Conservation (phyloP, 2,888 invertebrate species). For the Geotrupes spiniger region DNA sequence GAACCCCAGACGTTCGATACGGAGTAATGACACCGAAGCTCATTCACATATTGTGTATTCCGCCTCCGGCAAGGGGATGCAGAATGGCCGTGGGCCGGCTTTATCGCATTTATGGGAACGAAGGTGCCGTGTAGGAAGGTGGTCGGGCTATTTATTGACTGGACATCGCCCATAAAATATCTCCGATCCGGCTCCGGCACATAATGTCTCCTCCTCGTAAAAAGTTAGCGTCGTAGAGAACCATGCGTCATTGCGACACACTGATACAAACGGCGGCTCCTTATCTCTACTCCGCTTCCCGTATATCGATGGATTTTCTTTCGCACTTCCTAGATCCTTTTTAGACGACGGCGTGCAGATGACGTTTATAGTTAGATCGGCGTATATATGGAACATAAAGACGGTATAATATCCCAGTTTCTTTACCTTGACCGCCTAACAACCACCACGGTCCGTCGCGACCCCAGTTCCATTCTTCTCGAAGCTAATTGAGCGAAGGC, state of each 20-base stretch:
- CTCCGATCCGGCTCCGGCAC: constrained; percentile 46
- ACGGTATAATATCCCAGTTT: constrained; percentile 30
- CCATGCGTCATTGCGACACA: constrained; percentile 47
- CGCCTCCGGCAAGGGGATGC: constrained; percentile 39
- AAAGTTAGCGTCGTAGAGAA: constrained; percentile 45
- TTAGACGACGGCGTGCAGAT: constrained; percentile 23
- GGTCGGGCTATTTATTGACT: constrained; percentile 52
- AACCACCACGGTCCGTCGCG: constrained; percentile 15
- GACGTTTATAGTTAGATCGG: constrained; percentile 33
- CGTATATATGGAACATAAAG: constrained; percentile 30
- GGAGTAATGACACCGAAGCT: constrained; percentile 9
- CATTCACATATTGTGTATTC: constrained; percentile 46
- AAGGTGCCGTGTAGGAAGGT: constrained; percentile 40
- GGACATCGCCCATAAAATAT: constrained; percentile 53
- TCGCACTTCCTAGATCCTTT: constrained; percentile 17
- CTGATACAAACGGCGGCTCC: constrained; percentile 40
- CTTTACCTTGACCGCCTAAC: constrained; percentile 28
- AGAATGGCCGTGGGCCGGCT: constrained; percentile 36
- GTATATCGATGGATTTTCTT: constrained; percentile 29
- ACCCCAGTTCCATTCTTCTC: constrained; percentile 50
- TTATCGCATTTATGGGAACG: constrained; percentile 36
- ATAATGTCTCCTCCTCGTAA: constrained; percentile 46
- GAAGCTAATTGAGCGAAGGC: constrained; percentile 60
- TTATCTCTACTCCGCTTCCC: constrained; percentile 27
- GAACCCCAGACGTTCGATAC: constrained; percentile 31